Percentiles rank a stretch among this genome's conserved stretches.
Evolutionary conservation across 2,888 invertebrate genomes (phyloP).

Genomic region (Pandemis corylana): DNA sequence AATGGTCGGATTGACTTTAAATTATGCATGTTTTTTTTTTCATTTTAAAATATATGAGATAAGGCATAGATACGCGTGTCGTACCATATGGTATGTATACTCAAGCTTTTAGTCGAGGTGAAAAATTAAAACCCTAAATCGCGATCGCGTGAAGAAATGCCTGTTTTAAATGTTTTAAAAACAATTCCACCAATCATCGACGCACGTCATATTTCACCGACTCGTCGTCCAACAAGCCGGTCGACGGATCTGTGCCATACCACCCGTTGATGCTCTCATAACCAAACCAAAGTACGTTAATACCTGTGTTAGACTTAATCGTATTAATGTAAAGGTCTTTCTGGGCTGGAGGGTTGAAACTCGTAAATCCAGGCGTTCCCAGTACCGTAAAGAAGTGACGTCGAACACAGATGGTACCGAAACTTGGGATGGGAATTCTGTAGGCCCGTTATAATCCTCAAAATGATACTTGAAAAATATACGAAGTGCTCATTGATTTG

Average conservation of each 20-base stretch:
- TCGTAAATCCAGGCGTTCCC: constrained; percentile 65
- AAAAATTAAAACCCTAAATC: constrained; percentile 1
- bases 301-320: neutral
- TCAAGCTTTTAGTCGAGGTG: neutral
- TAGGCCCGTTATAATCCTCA: constrained; percentile 11
- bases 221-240: constrained; percentile 64
- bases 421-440: constrained; percentile 8
- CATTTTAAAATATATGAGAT: no score
- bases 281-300: neutral
- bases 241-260: constrained; percentile 76
- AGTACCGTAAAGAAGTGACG: constrained; percentile 61
- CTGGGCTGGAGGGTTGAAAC: constrained; percentile 44
- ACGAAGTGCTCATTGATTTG: neutral
- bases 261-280: constrained; percentile 52
- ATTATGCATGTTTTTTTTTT: no score
- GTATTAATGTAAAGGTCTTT: neutral
- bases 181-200: constrained; percentile 32
- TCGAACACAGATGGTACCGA: constrained; percentile 30
- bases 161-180: constrained; percentile 32
- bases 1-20: no score
- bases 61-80: no score
- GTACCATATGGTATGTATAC: neutral
- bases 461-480: neutral
- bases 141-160: constrained; percentile 31
- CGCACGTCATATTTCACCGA: constrained; percentile 39